Percentiles rank a stretch among this genome's conserved stretches.
These are phyloP conservation scores for Daphoenositta chrysoptera DNA, from an alignment of 2,113 vertebrate genomes.

Conservation along the genomic window DNA sequence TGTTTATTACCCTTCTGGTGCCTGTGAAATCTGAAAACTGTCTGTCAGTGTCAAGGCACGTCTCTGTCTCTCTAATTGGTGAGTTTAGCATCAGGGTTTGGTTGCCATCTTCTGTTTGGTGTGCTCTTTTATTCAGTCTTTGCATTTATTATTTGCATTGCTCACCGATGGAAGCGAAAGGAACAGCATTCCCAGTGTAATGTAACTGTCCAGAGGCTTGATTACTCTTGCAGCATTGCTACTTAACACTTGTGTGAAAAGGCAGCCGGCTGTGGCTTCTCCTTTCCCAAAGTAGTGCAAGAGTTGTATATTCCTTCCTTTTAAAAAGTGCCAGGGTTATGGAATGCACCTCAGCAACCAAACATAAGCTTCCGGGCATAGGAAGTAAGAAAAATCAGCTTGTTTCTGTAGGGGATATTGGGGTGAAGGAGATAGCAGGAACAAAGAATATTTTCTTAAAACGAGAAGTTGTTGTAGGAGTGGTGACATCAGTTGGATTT, in stretches of 20 bases:
- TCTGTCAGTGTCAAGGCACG: background rate
- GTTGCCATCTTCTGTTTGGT: background rate
- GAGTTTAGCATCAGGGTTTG: background rate
- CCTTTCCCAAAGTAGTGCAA: background rate
- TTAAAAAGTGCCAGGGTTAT: background rate
- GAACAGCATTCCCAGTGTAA: background rate
- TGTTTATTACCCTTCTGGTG: constrained; percentile 23
- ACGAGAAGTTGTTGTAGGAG: background rate
- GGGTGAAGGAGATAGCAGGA: background rate
- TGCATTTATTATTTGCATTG: background rate
- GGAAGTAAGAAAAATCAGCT: background rate
- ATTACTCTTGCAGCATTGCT: background rate
- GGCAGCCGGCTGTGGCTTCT: background rate
- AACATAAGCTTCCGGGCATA: background rate
- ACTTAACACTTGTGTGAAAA: background rate
- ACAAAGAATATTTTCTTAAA: background rate
- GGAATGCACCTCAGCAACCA: background rate
- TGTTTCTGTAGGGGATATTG: background rate
- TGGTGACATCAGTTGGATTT: background rate
- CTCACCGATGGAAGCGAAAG: background rate
- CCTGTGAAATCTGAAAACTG: background rate
- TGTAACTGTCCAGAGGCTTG: background rate
- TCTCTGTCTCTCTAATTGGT: background rate
- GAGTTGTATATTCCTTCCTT: background rate
- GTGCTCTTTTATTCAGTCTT: background rate